Base-by-base conservation (phyloP, 2,113 vertebrate genomes). In the Saguinus midas region DNA sequence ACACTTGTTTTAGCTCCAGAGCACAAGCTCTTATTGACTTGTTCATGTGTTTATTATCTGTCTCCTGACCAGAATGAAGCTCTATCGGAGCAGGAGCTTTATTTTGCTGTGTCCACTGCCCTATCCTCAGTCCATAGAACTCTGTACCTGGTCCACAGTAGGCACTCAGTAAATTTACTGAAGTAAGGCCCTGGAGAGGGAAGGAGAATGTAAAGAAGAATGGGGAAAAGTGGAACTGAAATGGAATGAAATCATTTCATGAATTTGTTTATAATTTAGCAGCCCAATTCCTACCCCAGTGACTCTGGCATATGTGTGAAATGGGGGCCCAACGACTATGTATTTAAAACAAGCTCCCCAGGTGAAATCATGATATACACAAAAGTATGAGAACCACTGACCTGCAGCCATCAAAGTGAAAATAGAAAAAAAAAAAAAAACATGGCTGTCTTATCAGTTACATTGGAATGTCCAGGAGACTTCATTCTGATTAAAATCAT, bases 171-270 rank as follows among this genome's bases (percentile, higher is more conserved):
- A 86, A 76, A 78, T 58, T 78, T 90, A 84, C 87, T 79, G 52
- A 87, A 25, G 52, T 64, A 55, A 83, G 37, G 35, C 32, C 25
- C 11, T 66, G 40, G 79, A 89, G 72, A 86, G 82, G 52, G 25
- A 80, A 88, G 87, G 43, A 86, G 5, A 90, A 82, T 72, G 25
- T 68, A 95, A 86, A 73, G 45, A 87, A 94, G 35, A 81, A 83
- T 21, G 32, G 73, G 64, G 57, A 93, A 43, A 96, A 48, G 66
- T 50, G 68, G 29, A 85, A 90, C 37, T 82, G 52, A 16, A 79
- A 72, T 83, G 45, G 78, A 78, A 82, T 93, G 37, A 89, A 91
- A 81, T 91, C 43, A 95, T 81, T 25, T 84, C 35, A 97, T 29
- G 23, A 91, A 72, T 81, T 66, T 81, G 91, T 89, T 82, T 86